These are phyloP conservation scores for Dryobotodes eremita DNA, from an alignment of 2,888 invertebrate genomes.

Conservation along the genomic window DNA sequence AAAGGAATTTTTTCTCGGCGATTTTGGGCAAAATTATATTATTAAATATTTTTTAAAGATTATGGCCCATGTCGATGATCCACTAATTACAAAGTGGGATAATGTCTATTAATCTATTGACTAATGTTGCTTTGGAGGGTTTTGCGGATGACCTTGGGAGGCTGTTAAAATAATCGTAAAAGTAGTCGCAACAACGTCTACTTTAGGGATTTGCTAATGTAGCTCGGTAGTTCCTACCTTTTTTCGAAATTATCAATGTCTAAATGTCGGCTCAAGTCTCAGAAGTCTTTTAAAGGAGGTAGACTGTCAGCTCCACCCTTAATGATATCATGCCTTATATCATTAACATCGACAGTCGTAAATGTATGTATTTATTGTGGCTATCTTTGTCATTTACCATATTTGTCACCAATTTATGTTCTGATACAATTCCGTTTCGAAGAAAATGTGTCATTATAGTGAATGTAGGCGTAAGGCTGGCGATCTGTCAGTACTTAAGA, in stretches of 20 bases:
- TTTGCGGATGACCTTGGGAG: too few relatives aligned
- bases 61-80: background rate
- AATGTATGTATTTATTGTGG: constrained; percentile 36
- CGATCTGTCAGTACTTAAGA: constrained; percentile 49
- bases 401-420: constrained; percentile 59
- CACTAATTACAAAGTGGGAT: background rate
- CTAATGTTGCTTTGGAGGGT: background rate
- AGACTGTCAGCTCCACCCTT: constrained; percentile 15
- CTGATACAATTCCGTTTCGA: constrained; percentile 57
- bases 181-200: too few relatives aligned
- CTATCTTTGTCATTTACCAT: constrained; percentile 58
- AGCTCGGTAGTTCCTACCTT: background rate
- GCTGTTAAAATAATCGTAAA: too few relatives aligned
- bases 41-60: background rate
- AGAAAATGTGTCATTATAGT: constrained; percentile 58
- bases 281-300: constrained; percentile 23
- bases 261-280: background rate
- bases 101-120: background rate
- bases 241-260: background rate
- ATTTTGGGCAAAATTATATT: background rate
- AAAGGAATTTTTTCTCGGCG: background rate
- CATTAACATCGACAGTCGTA: constrained; percentile 34
- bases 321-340: constrained; percentile 39
- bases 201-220: background rate
- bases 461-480: constrained; percentile 46